phyloP scores from a whole-genome alignment of 2,797 vertebrate species.

The Hydrocynus forskahlii region DNA sequence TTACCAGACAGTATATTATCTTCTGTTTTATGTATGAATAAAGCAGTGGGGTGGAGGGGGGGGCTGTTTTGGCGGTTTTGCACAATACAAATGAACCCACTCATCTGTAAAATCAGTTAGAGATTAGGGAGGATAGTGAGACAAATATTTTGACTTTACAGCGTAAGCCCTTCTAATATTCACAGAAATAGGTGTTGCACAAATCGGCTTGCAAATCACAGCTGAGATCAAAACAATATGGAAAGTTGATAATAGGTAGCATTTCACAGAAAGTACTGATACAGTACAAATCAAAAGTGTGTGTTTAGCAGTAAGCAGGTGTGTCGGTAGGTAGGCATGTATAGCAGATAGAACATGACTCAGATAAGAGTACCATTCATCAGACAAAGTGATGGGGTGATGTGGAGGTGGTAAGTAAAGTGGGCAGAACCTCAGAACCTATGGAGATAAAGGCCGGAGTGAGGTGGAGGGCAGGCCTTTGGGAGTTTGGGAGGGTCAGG shows the following conservation, averaged over 20 bases:
- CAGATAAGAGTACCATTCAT: conserved; percentile 50
- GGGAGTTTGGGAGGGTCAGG: conserved; percentile 32
- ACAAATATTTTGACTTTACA: conserved; percentile 63
- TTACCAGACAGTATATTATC: conserved; percentile 57
- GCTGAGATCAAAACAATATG: not conserved
- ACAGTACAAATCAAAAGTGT: not conserved
- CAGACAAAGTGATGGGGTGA: conserved; percentile 38
- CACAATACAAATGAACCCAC: conserved; percentile 65
- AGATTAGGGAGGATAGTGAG: conserved; percentile 69
- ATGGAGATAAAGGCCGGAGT: conserved; percentile 28
- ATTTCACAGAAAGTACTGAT: not conserved
- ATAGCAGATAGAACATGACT: conserved; percentile 33
- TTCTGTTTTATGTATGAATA: conserved; percentile 61
- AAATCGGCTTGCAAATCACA: not conserved
- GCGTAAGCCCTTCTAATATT: conserved; percentile 62
- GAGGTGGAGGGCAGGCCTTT: conserved; percentile 42
- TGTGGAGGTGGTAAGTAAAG: not conserved
- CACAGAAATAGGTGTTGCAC: conserved; percentile 4
- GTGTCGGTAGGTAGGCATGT: not conserved
- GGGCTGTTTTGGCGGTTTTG: conserved; percentile 52
- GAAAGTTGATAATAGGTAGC: not conserved
- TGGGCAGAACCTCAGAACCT: conserved; percentile 28
- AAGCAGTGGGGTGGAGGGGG: conserved; percentile 54
- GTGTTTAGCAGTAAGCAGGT: no score
- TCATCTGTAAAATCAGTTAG: conserved; percentile 74